These are phyloP conservation scores for Andrena dorsata DNA, from an alignment of 2,888 invertebrate genomes.

Conservation along the genomic window DNA sequence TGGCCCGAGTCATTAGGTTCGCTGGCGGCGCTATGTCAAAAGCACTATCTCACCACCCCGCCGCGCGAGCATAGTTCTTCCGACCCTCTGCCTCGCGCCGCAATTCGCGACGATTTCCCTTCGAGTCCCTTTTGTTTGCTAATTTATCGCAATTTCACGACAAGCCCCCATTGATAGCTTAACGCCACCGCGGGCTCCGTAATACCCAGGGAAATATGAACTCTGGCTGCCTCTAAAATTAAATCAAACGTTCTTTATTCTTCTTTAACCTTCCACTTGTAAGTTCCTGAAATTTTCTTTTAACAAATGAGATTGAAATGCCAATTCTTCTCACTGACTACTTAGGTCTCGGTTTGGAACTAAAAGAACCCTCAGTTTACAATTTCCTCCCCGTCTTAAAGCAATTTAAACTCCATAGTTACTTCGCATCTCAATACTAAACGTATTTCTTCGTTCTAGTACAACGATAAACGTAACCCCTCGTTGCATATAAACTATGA, in stretches of 20 bases:
- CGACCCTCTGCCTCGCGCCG: constrained; percentile 14
- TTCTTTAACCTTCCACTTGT: neutral
- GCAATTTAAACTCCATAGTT: too few species aligned
- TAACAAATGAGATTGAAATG: too few species aligned
- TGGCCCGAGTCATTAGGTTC: constrained; percentile 81
- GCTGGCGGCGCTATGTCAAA: constrained; percentile 66
- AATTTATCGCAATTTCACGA: constrained; percentile 23
- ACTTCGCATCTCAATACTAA: too few species aligned
- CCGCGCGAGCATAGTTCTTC: constrained; percentile 34
- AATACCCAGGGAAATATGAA: neutral
- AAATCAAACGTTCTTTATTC: neutral
- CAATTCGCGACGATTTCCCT: constrained; percentile 23
- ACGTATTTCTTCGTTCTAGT: too few species aligned
- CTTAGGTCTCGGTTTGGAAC: too few species aligned
- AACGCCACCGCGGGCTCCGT: too few species aligned
- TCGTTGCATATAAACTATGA: too few species aligned
- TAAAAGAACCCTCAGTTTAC: too few species aligned
- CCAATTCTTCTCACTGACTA: too few species aligned
- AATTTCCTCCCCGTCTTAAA: too few species aligned
- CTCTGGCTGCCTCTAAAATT: too few species aligned
- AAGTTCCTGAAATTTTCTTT: neutral
- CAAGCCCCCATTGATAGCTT: neutral
- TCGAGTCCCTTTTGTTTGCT: constrained; percentile 34
- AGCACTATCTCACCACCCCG: constrained; percentile 61
- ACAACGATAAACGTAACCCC: too few species aligned